Percentiles rank a stretch among this genome's conserved stretches.
Evolutionary conservation across 2,113 vertebrate species (phyloP).

Genomic region (Sinocyclocheilus anophthalmus): DNA sequence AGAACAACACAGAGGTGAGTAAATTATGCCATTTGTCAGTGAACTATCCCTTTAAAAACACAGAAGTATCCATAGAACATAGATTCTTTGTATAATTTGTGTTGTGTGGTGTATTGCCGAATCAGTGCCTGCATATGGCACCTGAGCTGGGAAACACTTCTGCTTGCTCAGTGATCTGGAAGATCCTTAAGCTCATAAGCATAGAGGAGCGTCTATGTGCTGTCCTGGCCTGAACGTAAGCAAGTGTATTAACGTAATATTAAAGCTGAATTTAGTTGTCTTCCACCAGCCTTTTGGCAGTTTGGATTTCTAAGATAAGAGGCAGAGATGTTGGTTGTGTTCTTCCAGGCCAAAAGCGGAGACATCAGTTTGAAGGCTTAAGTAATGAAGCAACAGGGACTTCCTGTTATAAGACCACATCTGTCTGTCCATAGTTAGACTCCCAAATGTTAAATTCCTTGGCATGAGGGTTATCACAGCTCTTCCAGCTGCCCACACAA

Average conservation of each 20-base stretch:
- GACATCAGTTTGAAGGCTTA: slow-evolving; percentile 22
- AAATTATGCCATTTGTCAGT: neutral
- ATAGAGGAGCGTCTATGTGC: neutral
- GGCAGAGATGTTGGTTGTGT: slow-evolving; percentile 13
- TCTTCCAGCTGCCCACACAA: slow-evolving; percentile 28
- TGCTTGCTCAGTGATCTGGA: slow-evolving; percentile 38
- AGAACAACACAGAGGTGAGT: neutral
- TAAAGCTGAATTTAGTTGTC: neutral
- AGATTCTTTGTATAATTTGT: slow-evolving; percentile 25
- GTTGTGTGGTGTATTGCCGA: slow-evolving; percentile 16
- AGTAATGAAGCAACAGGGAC: slow-evolving; percentile 38
- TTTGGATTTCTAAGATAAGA: slow-evolving; percentile 13
- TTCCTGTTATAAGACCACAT: slow-evolving; percentile 16
- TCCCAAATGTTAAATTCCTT: slow-evolving; percentile 33
- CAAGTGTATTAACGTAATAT: neutral
- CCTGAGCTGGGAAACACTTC: slow-evolving; percentile 15
- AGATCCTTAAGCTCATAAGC: slow-evolving; percentile 48
- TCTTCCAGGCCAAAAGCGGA: neutral
- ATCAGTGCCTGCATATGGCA: neutral
- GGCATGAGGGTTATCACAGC: slow-evolving; percentile 16
- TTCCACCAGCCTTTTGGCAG: neutral
- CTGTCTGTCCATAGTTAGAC: slow-evolving; percentile 20
- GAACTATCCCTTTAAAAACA: slow-evolving; percentile 3
- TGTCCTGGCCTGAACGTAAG: slow-evolving; percentile 29
- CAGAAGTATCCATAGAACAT: slow-evolving; percentile 21